phyloP scores from a whole-genome alignment of 2,113 vertebrate species.

The Trinectes maculatus region DNA sequence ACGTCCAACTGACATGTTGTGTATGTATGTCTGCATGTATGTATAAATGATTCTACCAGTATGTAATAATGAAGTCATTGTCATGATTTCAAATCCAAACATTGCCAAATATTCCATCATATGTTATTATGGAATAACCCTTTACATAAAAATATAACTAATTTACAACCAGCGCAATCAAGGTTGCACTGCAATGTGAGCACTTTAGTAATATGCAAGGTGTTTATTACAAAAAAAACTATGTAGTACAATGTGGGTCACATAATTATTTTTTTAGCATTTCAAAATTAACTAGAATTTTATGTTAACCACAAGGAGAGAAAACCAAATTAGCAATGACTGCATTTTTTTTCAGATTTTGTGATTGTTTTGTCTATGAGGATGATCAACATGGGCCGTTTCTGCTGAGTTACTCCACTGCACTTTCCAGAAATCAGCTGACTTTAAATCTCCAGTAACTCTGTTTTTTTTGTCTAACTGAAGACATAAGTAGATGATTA shows the following conservation, averaged over 20 bases:
- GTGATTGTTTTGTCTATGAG: constrained; percentile 5
- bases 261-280: background rate
- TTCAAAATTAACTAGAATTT: constrained; percentile 5
- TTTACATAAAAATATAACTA: background rate
- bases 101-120: background rate
- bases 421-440: constrained; percentile 3
- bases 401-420: background rate
- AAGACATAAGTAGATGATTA: background rate
- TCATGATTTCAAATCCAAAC: background rate
- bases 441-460: background rate
- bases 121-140: too few relatives aligned
- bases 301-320: background rate
- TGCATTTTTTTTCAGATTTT: background rate
- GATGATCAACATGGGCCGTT: background rate
- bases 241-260: background rate
- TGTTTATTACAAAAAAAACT: too few relatives aligned
- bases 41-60: background rate
- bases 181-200: background rate
- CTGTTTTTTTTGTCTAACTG: background rate
- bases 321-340: background rate
- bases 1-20: background rate
- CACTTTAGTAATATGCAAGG: background rate
- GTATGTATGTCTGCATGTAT: background rate
- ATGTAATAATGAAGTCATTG: background rate
- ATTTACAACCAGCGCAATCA: background rate